Conservation (phyloP, 2,888 invertebrate species). For the Scaptomyza tumidula region DNA sequence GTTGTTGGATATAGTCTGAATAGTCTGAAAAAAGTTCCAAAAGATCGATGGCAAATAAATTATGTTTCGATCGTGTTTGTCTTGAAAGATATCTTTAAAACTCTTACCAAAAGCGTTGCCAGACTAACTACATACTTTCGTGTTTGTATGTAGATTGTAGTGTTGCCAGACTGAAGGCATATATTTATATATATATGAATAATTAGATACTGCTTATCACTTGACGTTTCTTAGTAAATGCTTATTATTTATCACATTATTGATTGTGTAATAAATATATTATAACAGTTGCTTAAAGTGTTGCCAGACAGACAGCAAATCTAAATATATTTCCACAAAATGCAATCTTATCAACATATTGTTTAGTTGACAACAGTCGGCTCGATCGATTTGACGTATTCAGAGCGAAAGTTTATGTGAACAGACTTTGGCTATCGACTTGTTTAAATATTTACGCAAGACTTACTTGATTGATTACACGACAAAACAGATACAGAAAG, state of each 20-base stretch:
- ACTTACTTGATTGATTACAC: slow-evolving; percentile 66
- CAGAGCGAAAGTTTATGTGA: slow-evolving; percentile 40
- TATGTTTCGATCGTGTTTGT: slow-evolving; percentile 26
- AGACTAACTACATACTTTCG: neutral
- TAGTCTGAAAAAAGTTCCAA: neutral
- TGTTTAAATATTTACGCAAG: slow-evolving; percentile 57
- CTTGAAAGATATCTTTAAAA: neutral
- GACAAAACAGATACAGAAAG: slow-evolving; percentile 16
- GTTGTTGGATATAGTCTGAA: slow-evolving; percentile 19
- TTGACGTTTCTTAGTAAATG: neutral
- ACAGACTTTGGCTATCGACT: slow-evolving; percentile 34
- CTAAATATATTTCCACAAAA: slow-evolving; percentile 1
- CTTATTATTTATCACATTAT: neutral
- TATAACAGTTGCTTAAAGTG: slow-evolving; percentile 10
- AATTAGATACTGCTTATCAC: neutral
- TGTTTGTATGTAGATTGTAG: neutral
- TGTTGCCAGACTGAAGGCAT: slow-evolving; percentile 13
- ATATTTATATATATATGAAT: neutral
- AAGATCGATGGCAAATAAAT: slow-evolving; percentile 16
- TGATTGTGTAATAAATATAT: neutral
- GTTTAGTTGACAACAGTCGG: slow-evolving; percentile 22
- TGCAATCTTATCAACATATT: slow-evolving; percentile 47
- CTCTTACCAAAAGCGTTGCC: neutral
- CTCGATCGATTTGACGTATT: slow-evolving; percentile 49
- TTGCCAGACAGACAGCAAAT: slow-evolving; percentile 25